phyloP scores from a whole-genome alignment of 1,140 invertebrate genomes.

The Lordiphosa clarofinis region DNA sequence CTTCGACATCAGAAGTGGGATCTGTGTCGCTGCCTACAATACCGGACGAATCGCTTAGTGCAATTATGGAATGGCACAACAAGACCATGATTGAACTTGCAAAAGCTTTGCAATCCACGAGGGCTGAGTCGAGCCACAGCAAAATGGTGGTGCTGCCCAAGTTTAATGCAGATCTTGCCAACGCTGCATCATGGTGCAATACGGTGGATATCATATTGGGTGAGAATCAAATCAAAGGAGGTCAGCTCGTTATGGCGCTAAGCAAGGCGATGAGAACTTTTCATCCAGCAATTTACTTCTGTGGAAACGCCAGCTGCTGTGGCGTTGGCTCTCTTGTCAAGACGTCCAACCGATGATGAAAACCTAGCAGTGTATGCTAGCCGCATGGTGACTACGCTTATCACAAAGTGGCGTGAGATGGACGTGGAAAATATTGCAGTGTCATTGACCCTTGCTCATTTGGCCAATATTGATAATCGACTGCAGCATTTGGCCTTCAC shows the following conservation, averaged over 20 bases:
- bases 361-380: neutral
- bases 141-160: conserved; percentile 8
- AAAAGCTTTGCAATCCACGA: conserved; percentile 15
- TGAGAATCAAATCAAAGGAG: conserved; percentile 7
- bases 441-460: conserved; percentile 5
- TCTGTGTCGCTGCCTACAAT: no score
- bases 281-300: no score
- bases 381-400: neutral
- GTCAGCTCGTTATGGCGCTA: conserved; percentile 3
- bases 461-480: conserved; percentile 15
- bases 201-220: conserved; percentile 18
- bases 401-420: neutral
- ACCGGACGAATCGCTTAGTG: no score
- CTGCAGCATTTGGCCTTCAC: conserved; percentile 12
- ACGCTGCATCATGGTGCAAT: conserved; percentile 22
- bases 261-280: conserved; percentile 15
- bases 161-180: conserved; percentile 16
- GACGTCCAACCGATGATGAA: neutral
- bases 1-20: no score
- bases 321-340: neutral
- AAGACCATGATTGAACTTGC: conserved; percentile 16
- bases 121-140: conserved; percentile 1
- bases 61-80: conserved; percentile 15
- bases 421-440: neutral
- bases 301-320: no score